Evolutionary conservation across 2,888 invertebrate species (phyloP).

Genomic region (Cryptus viduatorius): DNA sequence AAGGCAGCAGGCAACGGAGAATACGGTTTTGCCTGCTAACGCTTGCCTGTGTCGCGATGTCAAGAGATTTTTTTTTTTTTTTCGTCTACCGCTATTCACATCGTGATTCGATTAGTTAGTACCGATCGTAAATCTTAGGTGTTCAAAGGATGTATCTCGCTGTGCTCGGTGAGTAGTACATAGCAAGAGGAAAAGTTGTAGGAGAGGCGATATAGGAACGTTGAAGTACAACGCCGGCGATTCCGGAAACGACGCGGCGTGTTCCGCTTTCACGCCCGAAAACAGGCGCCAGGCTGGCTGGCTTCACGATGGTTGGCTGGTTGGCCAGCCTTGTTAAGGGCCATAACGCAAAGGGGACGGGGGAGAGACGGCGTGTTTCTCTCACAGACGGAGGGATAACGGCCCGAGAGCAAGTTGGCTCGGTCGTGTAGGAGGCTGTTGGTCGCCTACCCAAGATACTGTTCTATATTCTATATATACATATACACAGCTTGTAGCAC

Average conservation of each 20-base stretch:
- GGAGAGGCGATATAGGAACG: constrained; percentile 42
- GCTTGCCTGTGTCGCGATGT: background rate
- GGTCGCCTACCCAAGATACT: constrained; percentile 1
- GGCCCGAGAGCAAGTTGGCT: constrained; percentile 70
- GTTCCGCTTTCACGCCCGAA: constrained; percentile 70
- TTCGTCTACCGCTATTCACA: constrained; percentile 25
- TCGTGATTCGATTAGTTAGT: constrained; percentile 64
- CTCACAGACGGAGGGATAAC: constrained; percentile 57
- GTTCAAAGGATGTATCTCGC: constrained; percentile 12
- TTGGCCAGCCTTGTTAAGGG: constrained; percentile 67
- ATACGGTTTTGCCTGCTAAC: background rate
- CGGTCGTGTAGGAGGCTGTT: constrained; percentile 71
- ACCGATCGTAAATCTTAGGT: constrained; percentile 60
- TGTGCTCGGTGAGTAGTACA: constrained; percentile 3
- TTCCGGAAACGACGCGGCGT: constrained; percentile 68
- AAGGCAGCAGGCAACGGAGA: background rate
- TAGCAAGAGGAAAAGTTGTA: constrained; percentile 53
- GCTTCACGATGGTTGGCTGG: constrained; percentile 59
- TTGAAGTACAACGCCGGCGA: constrained; percentile 55
- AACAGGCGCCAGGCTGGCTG: constrained; percentile 69
- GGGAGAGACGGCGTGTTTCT: constrained; percentile 45
- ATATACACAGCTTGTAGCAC: background rate
- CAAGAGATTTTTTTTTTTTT: background rate
- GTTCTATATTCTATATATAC: background rate
- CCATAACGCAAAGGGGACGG: constrained; percentile 52